Evolutionary conservation across 2,113 vertebrate genomes (phyloP), one percentile per base, ranked within the genome.

Genomic region (Heterocephalus glaber): DNA sequence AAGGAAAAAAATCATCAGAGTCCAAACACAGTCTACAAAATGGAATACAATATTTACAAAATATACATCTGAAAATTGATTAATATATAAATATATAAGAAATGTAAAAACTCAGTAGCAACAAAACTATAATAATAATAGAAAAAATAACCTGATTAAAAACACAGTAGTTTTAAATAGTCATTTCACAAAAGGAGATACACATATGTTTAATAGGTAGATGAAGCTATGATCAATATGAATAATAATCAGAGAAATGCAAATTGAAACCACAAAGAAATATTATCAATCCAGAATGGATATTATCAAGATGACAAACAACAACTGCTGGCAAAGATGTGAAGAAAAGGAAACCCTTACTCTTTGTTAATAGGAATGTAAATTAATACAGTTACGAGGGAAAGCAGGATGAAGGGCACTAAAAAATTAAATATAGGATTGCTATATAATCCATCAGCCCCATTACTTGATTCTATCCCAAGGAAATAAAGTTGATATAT

Each of bases 211-310:
- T 2, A 83, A 19, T 2, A 28, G 58, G 14, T 47, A 33, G 16
- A 60, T 84, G 28, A 63, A 33, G 63, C 2, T 44, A 17, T 61
- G 28, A 26, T 47, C 17, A 33, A 12, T 2, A 22, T 44, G 41
- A 47, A 47, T 16, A 83, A 83, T 30, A 28, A 83, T 61, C 3
- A 44, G 38, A 16, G 26, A 63, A 63, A 11, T 44, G 38, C 8
- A 63, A 85, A 49, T 72, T 14, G 84, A 54, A 85, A 63, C 17
- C 11, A 13, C 6, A 38, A 44, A 28, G 26, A 76, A 12, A 54
- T 8, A 28, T 1, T n/a, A 2, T 2, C 26, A 13, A 9, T 7
- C 9, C 12, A 17, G 7, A 63, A 58, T 33, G 35, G 20, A 9
- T 28, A 54, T 4, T 86, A 17, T 16, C n/a, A 41, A 52, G 10